A percentile compares a stretch with the other conserved stretches of the same genome.
Conservation (phyloP, 2,888 invertebrate species). For the Tachina lurida region DNA sequence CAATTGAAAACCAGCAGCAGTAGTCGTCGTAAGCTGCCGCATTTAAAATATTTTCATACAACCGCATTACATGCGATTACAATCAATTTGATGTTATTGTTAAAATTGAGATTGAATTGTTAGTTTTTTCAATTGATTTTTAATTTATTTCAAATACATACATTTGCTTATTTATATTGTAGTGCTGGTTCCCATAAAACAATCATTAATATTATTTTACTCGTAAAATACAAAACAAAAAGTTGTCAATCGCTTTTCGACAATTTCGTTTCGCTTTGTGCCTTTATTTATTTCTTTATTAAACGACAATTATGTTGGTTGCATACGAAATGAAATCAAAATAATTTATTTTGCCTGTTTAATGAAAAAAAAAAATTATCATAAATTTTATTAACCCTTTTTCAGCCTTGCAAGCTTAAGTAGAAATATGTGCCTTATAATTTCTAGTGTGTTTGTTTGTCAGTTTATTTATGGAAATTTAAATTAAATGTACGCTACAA, state of each 20-base stretch:
- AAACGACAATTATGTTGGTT: constrained; percentile 28
- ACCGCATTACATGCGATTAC: constrained; percentile 72
- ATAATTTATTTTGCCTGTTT: constrained; percentile 34
- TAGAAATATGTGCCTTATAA: constrained; percentile 30
- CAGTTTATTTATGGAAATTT: constrained; percentile 17
- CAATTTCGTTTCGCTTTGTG: constrained; percentile 36
- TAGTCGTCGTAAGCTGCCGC: not conserved
- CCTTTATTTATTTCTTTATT: constrained; percentile 50
- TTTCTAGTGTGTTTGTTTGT: constrained; percentile 40
- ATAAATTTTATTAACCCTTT: constrained; percentile 64
- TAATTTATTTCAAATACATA: constrained; percentile 58
- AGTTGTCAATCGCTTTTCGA: constrained; percentile 55
- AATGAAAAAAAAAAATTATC: constrained; percentile 17
- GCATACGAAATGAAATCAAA: constrained; percentile 58
- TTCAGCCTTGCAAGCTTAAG: not conserved
- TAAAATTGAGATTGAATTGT: constrained; percentile 45
- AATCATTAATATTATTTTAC: constrained; percentile 65
- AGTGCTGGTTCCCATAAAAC: constrained; percentile 59
- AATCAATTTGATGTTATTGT: constrained; percentile 72
- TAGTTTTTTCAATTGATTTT: constrained; percentile 71
- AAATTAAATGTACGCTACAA: not conserved
- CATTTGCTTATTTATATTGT: not conserved
- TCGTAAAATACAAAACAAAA: constrained; percentile 38
- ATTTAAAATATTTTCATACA: constrained; percentile 43
- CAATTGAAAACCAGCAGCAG: not conserved